Evolutionary conservation across 1,140 invertebrate genomes (phyloP).

Genomic region (Ridgeia piscesae): DNA sequence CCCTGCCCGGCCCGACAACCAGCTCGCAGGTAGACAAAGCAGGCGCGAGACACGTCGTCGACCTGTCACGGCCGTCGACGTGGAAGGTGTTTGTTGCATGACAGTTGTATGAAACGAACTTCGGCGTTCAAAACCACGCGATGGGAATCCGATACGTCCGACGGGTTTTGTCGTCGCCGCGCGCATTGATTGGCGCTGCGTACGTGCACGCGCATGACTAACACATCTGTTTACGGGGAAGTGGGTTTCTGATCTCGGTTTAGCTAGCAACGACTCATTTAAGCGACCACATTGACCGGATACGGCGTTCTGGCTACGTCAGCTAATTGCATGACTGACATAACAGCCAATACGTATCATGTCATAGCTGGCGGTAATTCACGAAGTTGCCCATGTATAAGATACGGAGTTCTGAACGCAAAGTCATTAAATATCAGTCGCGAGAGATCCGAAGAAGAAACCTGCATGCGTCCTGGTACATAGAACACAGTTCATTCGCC

Average conservation of each 20-base stretch:
- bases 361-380: too few relatives aligned
- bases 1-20: background rate
- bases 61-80: background rate
- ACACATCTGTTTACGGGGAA: background rate
- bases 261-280: background rate
- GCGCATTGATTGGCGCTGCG: too few relatives aligned
- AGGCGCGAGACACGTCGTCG: background rate
- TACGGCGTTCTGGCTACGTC: background rate
- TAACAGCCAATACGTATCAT: too few relatives aligned
- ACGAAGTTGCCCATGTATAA: too few relatives aligned
- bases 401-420: too few relatives aligned
- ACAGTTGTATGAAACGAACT: background rate
- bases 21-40: background rate
- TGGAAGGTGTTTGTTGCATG: background rate
- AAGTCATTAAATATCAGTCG: too few relatives aligned
- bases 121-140: background rate
- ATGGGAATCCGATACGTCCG: background rate
- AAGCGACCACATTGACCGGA: background rate
- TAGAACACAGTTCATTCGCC: too few relatives aligned
- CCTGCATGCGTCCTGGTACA: too few relatives aligned
- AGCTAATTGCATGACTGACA: background rate
- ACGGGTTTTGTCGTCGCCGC: background rate
- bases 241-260: background rate
- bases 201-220: background rate
- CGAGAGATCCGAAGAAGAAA: too few relatives aligned